Percentiles rank a stretch among this genome's conserved stretches.
Evolutionary conservation across 92 coral and sea anemone species (phyloP).

Genomic region (Desmophyllum pertusum): DNA sequence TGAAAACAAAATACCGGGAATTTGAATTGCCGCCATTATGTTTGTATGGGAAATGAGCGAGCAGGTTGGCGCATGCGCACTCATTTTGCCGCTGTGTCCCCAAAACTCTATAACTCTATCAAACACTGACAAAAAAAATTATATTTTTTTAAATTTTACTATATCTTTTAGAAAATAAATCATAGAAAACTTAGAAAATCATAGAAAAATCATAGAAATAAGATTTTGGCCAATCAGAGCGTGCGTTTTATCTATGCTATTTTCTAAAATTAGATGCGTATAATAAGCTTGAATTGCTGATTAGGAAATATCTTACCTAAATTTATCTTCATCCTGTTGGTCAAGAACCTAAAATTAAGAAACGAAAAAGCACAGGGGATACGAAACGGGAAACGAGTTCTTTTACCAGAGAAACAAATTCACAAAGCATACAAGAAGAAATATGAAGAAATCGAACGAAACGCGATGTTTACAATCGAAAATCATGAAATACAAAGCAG

Average conservation of each 20-base stretch:
- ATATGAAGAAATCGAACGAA: not conserved
- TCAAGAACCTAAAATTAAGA: conserved; percentile 54
- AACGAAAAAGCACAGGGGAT: not conserved
- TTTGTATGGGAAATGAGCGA: too few relatives aligned
- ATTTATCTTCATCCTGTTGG: conserved; percentile 67
- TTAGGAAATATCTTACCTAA: conserved; percentile 42
- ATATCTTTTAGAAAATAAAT: too few relatives aligned
- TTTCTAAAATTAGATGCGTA: not conserved
- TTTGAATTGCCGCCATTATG: too few relatives aligned
- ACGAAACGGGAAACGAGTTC: not conserved
- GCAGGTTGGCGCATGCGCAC: too few relatives aligned
- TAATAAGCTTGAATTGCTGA: not conserved
- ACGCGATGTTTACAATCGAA: not conserved
- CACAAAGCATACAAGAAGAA: not conserved
- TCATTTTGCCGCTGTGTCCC: too few relatives aligned
- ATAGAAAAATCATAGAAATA: too few relatives aligned
- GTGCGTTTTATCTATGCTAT: not conserved
- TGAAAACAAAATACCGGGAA: too few relatives aligned
- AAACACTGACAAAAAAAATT: too few relatives aligned
- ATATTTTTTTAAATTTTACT: too few relatives aligned
- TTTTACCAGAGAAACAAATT: not conserved
- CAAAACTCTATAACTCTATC: too few relatives aligned
- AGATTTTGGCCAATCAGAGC: not conserved
- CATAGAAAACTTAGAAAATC: too few relatives aligned
- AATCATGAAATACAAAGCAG: not conserved